Conservation (phyloP, 2,113 vertebrate genomes). For the Dendropsophus ebraccatus region DNA sequence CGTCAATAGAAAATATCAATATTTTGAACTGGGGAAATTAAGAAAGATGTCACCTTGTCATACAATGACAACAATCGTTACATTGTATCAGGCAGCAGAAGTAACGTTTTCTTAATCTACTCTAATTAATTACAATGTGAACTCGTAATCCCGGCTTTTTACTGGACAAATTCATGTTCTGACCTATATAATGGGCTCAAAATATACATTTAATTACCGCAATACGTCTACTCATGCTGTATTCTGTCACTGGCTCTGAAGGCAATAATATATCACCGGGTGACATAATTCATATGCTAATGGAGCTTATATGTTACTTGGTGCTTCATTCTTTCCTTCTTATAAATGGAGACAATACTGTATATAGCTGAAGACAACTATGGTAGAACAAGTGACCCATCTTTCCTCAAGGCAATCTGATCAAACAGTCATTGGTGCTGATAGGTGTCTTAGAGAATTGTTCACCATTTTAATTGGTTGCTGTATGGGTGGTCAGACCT, state of each 20-base stretch:
- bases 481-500: too few species aligned
- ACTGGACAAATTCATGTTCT: background rate
- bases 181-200: background rate
- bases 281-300: background rate
- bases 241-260: background rate
- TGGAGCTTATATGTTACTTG: background rate
- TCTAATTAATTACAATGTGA: background rate
- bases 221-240: background rate
- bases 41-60: background rate
- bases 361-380: too few species aligned
- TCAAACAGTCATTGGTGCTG: too few species aligned
- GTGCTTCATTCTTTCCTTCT: background rate
- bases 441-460: too few species aligned
- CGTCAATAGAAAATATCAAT: conserved; percentile 4
- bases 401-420: too few species aligned
- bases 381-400: too few species aligned
- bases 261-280: background rate
- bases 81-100: background rate
- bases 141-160: background rate
- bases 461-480: too few species aligned
- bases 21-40: conserved; percentile 12
- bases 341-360: too few species aligned
- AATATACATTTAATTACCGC: background rate
- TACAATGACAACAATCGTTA: background rate
- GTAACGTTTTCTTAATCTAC: background rate